Evolutionary conservation across 2,113 vertebrate species (phyloP).

Genomic region (Leptobrachium ailaonicum): DNA sequence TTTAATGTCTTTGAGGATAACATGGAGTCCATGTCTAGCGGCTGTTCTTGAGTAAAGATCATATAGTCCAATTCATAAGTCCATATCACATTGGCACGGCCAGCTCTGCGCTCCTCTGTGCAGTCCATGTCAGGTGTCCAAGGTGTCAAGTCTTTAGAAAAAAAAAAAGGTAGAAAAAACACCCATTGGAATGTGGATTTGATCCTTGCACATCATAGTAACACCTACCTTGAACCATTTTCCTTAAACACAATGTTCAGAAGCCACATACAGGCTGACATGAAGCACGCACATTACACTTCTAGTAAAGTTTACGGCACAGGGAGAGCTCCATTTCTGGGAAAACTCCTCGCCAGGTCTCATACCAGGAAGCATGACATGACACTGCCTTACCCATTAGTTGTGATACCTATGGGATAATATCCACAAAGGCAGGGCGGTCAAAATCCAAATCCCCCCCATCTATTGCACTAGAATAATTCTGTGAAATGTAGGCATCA

Average conservation of each 20-base stretch:
- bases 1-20: constrained; percentile 29
- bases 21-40: constrained; percentile 66
- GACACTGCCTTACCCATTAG: too few species aligned
- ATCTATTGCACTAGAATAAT: too few species aligned
- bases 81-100: constrained; percentile 66
- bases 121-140: constrained; percentile 77
- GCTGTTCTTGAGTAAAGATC: constrained; percentile 69
- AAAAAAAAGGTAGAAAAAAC: constrained; percentile 79
- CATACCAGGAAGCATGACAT: too few species aligned
- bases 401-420: too few species aligned
- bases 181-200: constrained; percentile 82
- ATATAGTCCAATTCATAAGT: constrained; percentile 73
- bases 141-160: constrained; percentile 88
- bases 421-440: too few species aligned
- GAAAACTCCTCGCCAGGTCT: too few species aligned
- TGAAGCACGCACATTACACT: background rate
- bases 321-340: too few species aligned
- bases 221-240: constrained; percentile 10
- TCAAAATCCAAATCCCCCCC: too few species aligned
- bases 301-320: too few species aligned
- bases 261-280: background rate
- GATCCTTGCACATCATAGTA: constrained; percentile 52
- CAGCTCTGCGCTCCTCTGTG: constrained; percentile 88
- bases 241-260: background rate
- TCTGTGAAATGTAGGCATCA: too few species aligned